Base-by-base conservation (phyloP, 2,797 vertebrate genomes). In the Agapornis canus region DNA sequence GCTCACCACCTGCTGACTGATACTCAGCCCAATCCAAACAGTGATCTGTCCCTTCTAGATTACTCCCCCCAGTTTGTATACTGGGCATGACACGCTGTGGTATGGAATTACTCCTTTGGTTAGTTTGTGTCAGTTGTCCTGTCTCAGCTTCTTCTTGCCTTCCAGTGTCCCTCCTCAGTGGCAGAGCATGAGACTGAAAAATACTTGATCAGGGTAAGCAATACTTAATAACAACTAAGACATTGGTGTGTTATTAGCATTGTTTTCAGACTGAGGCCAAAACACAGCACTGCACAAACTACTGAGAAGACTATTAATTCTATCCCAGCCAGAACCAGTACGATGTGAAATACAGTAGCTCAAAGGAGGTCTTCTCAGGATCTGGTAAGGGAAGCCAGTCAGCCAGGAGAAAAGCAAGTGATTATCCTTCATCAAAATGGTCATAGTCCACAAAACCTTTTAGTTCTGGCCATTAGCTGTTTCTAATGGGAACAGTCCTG, bases 391-490 rank as follows among this genome's bases (percentile, higher is more conserved):
- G 17, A 39, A 65, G 14, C 11, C 37, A 76, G 26, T 2, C 39
- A 66, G 45, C 13, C 16, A 52, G 13, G 22, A 27, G 13, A 82
- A 87, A 71, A 68, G 2, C 20, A 60, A 57, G 22, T 6, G 27
- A 15, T 31, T 16, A 19, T 59, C 9, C 13, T 78, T 81, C 27
- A 27, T 70, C 48, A 43, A 40, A 69, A 76, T 27, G 7, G 8
- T n/a, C 0, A 0, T n/a, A 23, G 14, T 70, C n/a, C 18, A 25
- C 2, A 13, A 66, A 83, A 32, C 7, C 18, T 40, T 66, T 61
- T 22, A 42, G 1, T 70, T 73, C 56, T 78, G 57, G 18, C 11
- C 11, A 6, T 59, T 64, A 35, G 7, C 9, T 40, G 6, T 39
- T 94, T 37, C 19, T 73, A 8, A 29, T 59, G n/a, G 71, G 59